A percentile compares a stretch with the other conserved stretches of the same genome.
Evolutionary conservation across 2,797 vertebrate genomes (phyloP).

Genomic region (Helicolenus hilgendorfi): DNA sequence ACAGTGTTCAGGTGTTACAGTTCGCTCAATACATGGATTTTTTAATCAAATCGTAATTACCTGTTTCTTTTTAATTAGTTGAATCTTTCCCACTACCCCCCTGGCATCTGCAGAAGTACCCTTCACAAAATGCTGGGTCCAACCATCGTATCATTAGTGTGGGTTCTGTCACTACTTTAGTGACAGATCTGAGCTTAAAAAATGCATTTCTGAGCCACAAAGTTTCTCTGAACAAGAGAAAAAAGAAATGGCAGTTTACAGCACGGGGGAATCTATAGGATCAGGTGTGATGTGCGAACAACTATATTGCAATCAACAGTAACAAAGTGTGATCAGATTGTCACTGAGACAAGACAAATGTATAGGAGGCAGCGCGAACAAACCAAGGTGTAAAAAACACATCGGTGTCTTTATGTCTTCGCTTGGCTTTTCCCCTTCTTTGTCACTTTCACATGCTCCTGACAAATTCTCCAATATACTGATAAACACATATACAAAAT

Average conservation of each 20-base stretch:
- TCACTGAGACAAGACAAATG: conserved; percentile 16
- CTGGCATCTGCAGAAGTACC: neutral
- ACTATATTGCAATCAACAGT: conserved; percentile 28
- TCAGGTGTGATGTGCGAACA: conserved; percentile 33
- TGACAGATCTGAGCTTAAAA: neutral
- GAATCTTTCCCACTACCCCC: neutral
- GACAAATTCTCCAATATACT: conserved; percentile 71
- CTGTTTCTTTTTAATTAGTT: neutral
- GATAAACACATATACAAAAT: conserved; percentile 81
- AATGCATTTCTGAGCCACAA: neutral
- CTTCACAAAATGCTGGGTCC: neutral
- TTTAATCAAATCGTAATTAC: neutral
- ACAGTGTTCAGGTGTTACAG: neutral
- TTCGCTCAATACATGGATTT: neutral
- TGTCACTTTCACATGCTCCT: conserved; percentile 60
- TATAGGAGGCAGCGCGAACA: conserved; percentile 1
- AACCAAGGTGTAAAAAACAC: neutral
- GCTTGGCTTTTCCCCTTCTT: conserved; percentile 63
- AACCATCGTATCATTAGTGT: neutral
- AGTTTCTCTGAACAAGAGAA: neutral
- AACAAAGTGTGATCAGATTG: conserved; percentile 7
- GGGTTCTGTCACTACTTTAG: neutral
- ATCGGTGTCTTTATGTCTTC: conserved; percentile 32
- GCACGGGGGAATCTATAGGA: neutral
- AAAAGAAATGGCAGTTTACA: neutral